Base-by-base conservation (phyloP, 2,113 vertebrate genomes). In the Ifrita kowaldi region DNA sequence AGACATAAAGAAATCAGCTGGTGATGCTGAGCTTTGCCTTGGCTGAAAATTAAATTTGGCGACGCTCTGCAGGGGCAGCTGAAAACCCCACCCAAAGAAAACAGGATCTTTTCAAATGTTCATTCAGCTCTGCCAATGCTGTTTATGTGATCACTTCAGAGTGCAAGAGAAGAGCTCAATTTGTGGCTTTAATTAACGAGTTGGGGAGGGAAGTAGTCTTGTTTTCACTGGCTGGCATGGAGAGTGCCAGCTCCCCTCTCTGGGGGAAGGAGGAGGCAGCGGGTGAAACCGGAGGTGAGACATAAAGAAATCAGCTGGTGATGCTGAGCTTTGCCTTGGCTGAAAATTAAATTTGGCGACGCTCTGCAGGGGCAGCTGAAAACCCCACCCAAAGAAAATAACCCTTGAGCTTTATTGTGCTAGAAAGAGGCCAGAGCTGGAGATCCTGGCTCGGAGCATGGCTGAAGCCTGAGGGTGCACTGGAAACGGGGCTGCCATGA, bases 401-500 rank as follows among this genome's bases (percentile, higher is more conserved):
- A 3, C 26, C 14, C 49, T 18, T 24, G 57, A 65, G 35, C 26
- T 49, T n/a, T 56, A n/a, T 1, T 41, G 19, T 35, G 26, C 53
- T 37, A 77, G 49, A 19, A 55, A 63, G 53, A 77, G 42, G 49
- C 39, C 2, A 1, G 64, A 82, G 44, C 30, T 12, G 14, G 49
- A 64, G 42, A 16, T 37, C 53, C 28, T 24, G 10, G 35, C 56
- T 91, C 0, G 0, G 62, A 57, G 50, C 24, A n/a, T 0, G 0
- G 14, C 44, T 68, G 67, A 73, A 76, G 86, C 41, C 41, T 3
- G 52, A 73, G 33, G n/a, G 23, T 16, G 28, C 42, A 18, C 1
- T 3, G 5, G 52, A 24, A 83, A 30, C 0, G 0, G 56, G 21
- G 60, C 37, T 79, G 52, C 67, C 9, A 0, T 0, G 5, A 63